Evolutionary conservation across 2,888 invertebrate genomes (phyloP).

Genomic region (Eugnorisma glareosa): DNA sequence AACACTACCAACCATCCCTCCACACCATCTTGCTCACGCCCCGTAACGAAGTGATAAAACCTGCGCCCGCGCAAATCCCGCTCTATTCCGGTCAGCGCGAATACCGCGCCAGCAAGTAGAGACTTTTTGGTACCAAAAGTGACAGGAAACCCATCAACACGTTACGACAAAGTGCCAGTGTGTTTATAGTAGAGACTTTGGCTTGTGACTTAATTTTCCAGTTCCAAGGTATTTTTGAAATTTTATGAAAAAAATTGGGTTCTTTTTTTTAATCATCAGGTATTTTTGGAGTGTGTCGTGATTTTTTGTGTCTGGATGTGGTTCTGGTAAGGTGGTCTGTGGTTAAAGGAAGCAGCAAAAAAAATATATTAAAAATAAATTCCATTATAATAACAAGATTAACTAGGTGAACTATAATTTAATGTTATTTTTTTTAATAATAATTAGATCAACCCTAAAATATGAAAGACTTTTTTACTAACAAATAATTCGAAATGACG

Average conservation of each 20-base stretch:
- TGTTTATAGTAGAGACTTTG: constrained; percentile 87
- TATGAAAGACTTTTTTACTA: neutral
- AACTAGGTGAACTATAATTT: no score
- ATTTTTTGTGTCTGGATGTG: constrained; percentile 56
- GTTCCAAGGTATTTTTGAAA: constrained; percentile 81
- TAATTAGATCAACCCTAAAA: neutral
- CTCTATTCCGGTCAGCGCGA: constrained; percentile 82
- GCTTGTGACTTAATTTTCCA: constrained; percentile 88
- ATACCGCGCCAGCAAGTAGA: constrained; percentile 76
- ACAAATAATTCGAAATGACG: neutral
- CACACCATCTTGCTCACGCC: constrained; percentile 75
- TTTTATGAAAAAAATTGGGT: neutral
- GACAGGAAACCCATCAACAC: constrained; percentile 79
- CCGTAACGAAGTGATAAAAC: constrained; percentile 90
- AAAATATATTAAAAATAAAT: no score
- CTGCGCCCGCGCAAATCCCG: constrained; percentile 72
- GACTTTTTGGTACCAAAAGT: constrained; percentile 62
- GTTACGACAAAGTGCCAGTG: constrained; percentile 88
- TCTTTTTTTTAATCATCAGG: constrained; percentile 7
- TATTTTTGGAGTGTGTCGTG: constrained; percentile 69
- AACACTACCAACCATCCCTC: constrained; percentile 73
- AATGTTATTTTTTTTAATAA: no score
- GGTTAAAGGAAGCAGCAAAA: no score
- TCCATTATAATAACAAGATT: neutral
- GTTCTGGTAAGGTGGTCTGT: constrained; percentile 56